Base-by-base conservation (phyloP, 2,797 vertebrate species). In the Australoheros facetus region DNA sequence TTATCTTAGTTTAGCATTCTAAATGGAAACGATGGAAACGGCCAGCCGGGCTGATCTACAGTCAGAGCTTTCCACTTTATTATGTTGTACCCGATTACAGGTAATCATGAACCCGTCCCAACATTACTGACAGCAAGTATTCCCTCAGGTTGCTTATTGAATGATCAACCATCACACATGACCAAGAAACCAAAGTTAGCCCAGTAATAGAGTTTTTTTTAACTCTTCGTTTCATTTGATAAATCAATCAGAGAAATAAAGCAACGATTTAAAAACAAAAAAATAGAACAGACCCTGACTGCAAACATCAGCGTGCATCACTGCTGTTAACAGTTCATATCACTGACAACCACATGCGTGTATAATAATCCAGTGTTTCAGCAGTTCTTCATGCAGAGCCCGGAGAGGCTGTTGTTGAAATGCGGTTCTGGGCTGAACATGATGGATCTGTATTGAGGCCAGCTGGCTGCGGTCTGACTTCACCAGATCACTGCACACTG, bases 331-430 rank as follows among this genome's bases (percentile, higher is more conserved):
- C 4, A 21, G 57, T 42, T 74, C 11, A 64, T 48, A 53, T 75
- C 23, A 14, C 71, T 70, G 48, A 79, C 17, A 14, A 1, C 9
- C 37, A 23, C 34, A 11, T 73, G 19, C n/a, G 62, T 37, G 32
- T 17, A 19, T 30, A 69, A 78, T 66, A 37, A 66, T 55, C 45
- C 58, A 60, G 12, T 54, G 28, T 82, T 70, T 77, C 73, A 71
- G 71, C 62, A 75, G 42, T 34, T 75, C 73, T 72, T 77, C 42
- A 73, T 26, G 16, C 12, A 56, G 53, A 32, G 54, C 21, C 70
- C 59, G 28, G 69, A 64, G n/a, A 32, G 12, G 28, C 60, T 53
- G 56, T 7, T 77, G 60, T 26, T 82, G 30, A 75, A 66, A 75
- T 53, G 8, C 71, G 53, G 6, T 26, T 62, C 32, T 48, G 48